phyloP scores from a whole-genome alignment of 1,140 invertebrate species.

The Achatina immaculata region DNA sequence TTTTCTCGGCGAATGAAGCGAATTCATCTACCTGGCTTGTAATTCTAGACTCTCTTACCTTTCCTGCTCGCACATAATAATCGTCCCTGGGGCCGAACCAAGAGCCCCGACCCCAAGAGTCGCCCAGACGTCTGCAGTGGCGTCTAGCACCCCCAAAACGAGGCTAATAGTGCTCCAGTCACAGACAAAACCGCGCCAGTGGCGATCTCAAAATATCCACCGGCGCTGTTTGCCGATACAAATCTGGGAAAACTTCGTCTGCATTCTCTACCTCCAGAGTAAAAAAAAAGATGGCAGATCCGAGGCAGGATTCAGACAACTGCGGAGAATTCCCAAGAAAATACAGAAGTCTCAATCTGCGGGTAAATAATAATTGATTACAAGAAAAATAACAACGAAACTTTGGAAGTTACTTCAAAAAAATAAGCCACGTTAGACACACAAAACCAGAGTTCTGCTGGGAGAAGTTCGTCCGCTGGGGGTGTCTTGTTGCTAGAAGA shows the following conservation, averaged over 20 bases:
- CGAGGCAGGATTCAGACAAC: no score
- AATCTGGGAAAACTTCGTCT: slow-evolving; percentile 21
- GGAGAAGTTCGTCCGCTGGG: neutral
- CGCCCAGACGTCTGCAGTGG: slow-evolving; percentile 23
- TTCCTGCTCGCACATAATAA: slow-evolving; percentile 8
- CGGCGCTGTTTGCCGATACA: slow-evolving; percentile 19
- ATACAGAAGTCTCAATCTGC: neutral
- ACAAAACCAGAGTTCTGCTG: neutral
- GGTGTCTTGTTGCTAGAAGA: neutral
- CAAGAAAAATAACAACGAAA: neutral
- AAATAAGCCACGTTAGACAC: neutral
- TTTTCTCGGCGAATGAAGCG: no score
- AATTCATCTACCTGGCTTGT: slow-evolving; percentile 7
- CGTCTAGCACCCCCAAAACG: slow-evolving; percentile 19
- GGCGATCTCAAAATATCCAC: slow-evolving; percentile 28
- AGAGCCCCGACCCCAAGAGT: neutral
- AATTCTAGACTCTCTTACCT: neutral
- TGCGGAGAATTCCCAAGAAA: neutral
- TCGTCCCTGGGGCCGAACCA: neutral
- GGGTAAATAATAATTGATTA: slow-evolving; percentile 17
- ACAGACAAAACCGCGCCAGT: slow-evolving; percentile 18
- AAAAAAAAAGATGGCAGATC: neutral
- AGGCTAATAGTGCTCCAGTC: slow-evolving; percentile 19
- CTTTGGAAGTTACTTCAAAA: neutral
- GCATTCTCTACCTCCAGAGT: neutral